Conservation (phyloP, 2,888 invertebrate species). For the Oxyscelio sp. region DNA sequence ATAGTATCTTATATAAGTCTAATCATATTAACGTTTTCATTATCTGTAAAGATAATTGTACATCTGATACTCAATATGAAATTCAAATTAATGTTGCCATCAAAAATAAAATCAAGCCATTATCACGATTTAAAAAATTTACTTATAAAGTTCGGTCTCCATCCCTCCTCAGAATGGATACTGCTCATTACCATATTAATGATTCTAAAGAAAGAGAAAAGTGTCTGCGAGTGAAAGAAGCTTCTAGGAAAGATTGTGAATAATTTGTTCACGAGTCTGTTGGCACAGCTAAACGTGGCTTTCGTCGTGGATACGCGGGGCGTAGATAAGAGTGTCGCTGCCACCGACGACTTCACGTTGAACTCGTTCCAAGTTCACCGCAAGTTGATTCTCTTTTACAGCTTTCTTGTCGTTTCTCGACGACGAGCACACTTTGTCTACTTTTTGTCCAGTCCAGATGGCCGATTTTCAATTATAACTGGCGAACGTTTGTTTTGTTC, state of each 20-base stretch:
- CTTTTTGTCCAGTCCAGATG: slow-evolving; percentile 39
- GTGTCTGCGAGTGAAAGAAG: slow-evolving; percentile 50
- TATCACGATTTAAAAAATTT: too few species aligned
- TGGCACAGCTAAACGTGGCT: slow-evolving; percentile 40
- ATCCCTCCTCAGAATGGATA: slow-evolving; percentile 23
- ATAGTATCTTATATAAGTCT: too few species aligned
- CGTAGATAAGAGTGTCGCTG: slow-evolving; percentile 51
- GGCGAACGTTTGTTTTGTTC: background rate
- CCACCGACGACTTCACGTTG: slow-evolving; percentile 54
- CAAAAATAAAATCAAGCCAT: too few species aligned
- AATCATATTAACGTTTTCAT: too few species aligned
- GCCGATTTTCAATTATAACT: slow-evolving; percentile 77
- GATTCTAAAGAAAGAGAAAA: slow-evolving; percentile 26
- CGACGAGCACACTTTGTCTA: slow-evolving; percentile 24
- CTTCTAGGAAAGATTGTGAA: slow-evolving; percentile 61
- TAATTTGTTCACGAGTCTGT: slow-evolving; percentile 62
- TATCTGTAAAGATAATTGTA: too few species aligned
- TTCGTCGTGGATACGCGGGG: slow-evolving; percentile 28
- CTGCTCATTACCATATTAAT: slow-evolving; percentile 52
- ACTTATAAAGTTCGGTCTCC: slow-evolving; percentile 28
- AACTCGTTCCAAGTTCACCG: slow-evolving; percentile 73
- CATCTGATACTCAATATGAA: too few species aligned
- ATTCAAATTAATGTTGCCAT: too few species aligned
- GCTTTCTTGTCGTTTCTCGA: slow-evolving; percentile 28
- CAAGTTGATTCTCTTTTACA: slow-evolving; percentile 60